phyloP scores from a whole-genome alignment of 2,888 invertebrate species.

The Hyalella azteca region DNA sequence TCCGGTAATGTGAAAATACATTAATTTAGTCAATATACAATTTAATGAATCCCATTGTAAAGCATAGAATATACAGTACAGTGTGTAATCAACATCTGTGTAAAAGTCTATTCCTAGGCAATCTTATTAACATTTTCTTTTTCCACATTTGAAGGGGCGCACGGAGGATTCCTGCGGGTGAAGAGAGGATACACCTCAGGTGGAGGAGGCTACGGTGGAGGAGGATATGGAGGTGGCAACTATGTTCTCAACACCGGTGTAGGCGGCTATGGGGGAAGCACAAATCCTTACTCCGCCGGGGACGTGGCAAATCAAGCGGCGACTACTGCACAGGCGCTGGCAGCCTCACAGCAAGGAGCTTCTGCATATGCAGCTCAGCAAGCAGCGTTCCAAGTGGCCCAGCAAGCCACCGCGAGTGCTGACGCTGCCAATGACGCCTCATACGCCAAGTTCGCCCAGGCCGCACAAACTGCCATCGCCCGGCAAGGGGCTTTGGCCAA shows the following conservation, averaged over 20 bases:
- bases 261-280: neutral
- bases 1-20: neutral
- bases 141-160: neutral
- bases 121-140: neutral
- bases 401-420: constrained; percentile 35
- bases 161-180: neutral
- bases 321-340: constrained; percentile 11
- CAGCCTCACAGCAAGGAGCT: constrained; percentile 33
- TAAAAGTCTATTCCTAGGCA: neutral
- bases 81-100: neutral
- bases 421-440: constrained; percentile 38
- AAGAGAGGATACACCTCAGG: constrained; percentile 25
- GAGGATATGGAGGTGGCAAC: constrained; percentile 24
- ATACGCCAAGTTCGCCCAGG: constrained; percentile 41
- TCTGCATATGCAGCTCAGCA: constrained; percentile 37
- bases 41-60: neutral
- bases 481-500: constrained; percentile 34
- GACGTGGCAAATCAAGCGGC: constrained; percentile 41
- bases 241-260: constrained; percentile 29
- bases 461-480: constrained; percentile 39
- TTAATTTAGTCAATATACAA: neutral
- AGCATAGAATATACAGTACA: neutral
- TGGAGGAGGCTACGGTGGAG: constrained; percentile 27
- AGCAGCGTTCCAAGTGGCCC: constrained; percentile 41
- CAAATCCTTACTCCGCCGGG: neutral